Evolutionary conservation across 2,797 vertebrate species (phyloP).

Genomic region (Tragelaphus eurycerus): DNA sequence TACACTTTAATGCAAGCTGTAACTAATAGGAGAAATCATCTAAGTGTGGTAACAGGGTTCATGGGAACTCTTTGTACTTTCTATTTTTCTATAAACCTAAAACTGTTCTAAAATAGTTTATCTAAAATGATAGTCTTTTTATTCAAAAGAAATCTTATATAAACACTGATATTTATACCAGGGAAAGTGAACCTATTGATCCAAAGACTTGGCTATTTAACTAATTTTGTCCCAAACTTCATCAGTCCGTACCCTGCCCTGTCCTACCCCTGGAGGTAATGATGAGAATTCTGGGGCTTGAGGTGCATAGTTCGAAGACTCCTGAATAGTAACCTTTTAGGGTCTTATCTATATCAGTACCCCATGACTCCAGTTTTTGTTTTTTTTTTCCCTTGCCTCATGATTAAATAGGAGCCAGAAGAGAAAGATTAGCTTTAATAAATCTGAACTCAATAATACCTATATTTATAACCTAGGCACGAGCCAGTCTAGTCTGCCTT

Average conservation of each 20-base stretch:
- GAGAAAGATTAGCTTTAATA: background rate
- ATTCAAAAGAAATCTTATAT: background rate
- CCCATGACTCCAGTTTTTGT: too few relatives aligned
- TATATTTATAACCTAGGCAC: background rate
- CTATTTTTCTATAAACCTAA: background rate
- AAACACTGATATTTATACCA: background rate
- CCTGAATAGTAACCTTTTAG: background rate
- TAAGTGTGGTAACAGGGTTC: background rate
- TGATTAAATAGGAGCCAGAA: background rate
- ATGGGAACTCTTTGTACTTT: background rate
- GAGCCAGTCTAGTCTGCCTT: background rate
- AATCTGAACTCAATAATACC: background rate
- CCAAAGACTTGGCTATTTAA: background rate
- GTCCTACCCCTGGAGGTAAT: background rate
- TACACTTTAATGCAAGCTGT: background rate
- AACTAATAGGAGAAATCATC: background rate
- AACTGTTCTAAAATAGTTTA: background rate
- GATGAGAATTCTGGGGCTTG: background rate
- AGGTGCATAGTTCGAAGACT: background rate
- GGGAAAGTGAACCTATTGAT: background rate
- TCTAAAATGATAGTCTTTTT: background rate
- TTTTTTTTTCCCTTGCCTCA: background rate
- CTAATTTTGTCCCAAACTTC: too few relatives aligned
- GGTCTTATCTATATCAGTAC: background rate
- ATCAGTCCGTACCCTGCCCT: rapidly evolving